Evolutionary conservation across 2,797 vertebrate species (phyloP).

Genomic region (Oreortyx pictus): DNA sequence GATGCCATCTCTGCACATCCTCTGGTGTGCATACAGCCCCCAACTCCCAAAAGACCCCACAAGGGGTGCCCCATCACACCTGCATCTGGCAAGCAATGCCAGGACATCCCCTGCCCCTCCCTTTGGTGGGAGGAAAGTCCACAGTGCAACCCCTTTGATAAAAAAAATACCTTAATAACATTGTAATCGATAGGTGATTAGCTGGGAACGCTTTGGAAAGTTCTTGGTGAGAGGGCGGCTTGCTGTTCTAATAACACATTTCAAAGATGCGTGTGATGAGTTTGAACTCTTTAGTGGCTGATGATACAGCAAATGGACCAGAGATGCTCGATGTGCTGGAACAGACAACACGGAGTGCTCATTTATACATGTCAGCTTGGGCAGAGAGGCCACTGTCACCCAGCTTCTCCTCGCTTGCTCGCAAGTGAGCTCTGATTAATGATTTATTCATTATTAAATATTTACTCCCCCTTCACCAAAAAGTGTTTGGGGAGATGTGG

Average conservation of each 20-base stretch:
- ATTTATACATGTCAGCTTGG: neutral
- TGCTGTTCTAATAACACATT: neutral
- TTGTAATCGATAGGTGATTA: conserved; percentile 33
- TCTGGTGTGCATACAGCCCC: neutral
- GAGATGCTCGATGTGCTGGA: neutral
- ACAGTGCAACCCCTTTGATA: neutral
- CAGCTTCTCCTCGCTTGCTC: neutral
- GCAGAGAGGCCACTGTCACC: neutral
- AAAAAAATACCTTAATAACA: neutral
- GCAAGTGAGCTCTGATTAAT: neutral
- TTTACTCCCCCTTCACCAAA: neutral
- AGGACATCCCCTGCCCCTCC: neutral
- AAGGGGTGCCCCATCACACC: neutral
- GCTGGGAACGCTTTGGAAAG: neutral
- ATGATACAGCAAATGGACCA: neutral
- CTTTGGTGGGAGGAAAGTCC: neutral
- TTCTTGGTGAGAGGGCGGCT: neutral
- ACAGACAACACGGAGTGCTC: neutral
- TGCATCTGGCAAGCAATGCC: neutral
- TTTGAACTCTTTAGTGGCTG: conserved; percentile 12
- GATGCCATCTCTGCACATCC: neutral
- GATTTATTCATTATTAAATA: conserved; percentile 35
- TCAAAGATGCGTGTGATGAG: neutral
- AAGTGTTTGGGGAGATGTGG: neutral
- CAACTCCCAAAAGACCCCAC: neutral